These are phyloP conservation scores for Cryptophagus acutangulus DNA, from an alignment of 2,888 invertebrate genomes.

Conservation along the genomic window DNA sequence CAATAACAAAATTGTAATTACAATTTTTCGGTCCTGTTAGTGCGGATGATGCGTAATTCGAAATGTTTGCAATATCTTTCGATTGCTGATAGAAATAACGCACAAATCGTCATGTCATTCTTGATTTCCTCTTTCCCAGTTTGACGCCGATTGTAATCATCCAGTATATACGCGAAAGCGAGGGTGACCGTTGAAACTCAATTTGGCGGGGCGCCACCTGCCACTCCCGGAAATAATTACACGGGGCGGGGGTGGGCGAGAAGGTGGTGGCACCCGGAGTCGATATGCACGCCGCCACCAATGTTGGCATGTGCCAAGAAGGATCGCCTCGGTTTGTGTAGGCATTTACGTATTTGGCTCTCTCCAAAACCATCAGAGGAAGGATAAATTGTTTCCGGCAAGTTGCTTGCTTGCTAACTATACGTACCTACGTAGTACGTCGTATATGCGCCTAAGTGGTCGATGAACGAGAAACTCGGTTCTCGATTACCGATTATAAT, in stretches of 20 bases:
- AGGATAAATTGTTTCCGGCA: constrained; percentile 19
- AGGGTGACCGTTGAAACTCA: constrained; percentile 19
- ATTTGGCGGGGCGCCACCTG: constrained; percentile 17
- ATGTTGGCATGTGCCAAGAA: background rate
- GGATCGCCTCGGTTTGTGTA: background rate
- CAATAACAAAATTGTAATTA: no score
- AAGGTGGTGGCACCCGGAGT: constrained; percentile 5
- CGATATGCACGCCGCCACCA: background rate
- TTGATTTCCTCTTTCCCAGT: constrained; percentile 9
- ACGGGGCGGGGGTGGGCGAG: constrained; percentile 8
- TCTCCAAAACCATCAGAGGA: constrained; percentile 1
- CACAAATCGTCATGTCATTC: constrained; percentile 9
- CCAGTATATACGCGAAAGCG: constrained; percentile 11
- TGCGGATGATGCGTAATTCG: no score
- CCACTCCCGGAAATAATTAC: constrained; percentile 12
- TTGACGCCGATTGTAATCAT: constrained; percentile 10
- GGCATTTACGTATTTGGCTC: constrained; percentile 9
- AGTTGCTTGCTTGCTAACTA: constrained; percentile 19
- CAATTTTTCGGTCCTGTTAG: no score
- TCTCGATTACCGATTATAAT: constrained; percentile 23
- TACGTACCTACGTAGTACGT: constrained; percentile 20
- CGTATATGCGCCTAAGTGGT: constrained; percentile 20
- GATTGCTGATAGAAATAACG: no score
- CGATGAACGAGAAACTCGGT: constrained; percentile 21
- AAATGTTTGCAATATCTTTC: background rate